A percentile compares a stretch with the other conserved stretches of the same genome.
phyloP scores from a whole-genome alignment of 2,797 vertebrate species.

The Ctenopoma multispine region DNA sequence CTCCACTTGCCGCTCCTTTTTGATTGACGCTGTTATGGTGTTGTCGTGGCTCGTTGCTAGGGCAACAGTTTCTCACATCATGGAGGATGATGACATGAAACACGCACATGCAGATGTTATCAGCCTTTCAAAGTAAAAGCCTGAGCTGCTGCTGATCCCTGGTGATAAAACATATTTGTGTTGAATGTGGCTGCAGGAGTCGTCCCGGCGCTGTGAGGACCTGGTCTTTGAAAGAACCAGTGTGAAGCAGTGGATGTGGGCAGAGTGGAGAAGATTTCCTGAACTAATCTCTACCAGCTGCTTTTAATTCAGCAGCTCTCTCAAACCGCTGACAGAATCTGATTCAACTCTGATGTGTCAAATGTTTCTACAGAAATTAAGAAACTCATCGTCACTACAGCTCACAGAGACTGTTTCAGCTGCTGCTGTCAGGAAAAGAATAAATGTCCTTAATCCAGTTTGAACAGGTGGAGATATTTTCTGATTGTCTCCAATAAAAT shows the following conservation, averaged over 20 bases:
- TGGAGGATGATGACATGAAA: slow-evolving; percentile 32
- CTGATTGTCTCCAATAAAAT: no score
- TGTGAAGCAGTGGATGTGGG: neutral
- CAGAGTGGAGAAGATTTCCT: neutral
- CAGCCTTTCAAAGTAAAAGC: slow-evolving; percentile 43
- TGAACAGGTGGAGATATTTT: no score
- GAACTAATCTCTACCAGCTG: neutral
- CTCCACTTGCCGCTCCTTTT: slow-evolving; percentile 34
- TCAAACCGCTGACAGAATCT: neutral
- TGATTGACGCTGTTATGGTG: slow-evolving; percentile 63
- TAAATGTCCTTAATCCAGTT: no score
- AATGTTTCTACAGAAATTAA: no score
- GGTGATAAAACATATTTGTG: slow-evolving; percentile 9
- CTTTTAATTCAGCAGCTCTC: neutral
- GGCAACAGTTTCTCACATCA: slow-evolving; percentile 48
- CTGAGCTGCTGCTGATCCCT: neutral
- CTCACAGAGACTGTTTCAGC: no score
- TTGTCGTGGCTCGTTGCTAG: slow-evolving; percentile 44
- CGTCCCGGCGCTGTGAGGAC: neutral
- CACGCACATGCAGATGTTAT: slow-evolving; percentile 6
- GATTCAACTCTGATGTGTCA: no score
- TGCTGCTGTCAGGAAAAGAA: no score
- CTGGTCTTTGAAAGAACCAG: neutral
- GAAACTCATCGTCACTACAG: no score
- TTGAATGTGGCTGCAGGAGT: neutral